Evolutionary conservation across 2,113 vertebrate species (phyloP).

Genomic region (Campylomormyrus numenius): DNA sequence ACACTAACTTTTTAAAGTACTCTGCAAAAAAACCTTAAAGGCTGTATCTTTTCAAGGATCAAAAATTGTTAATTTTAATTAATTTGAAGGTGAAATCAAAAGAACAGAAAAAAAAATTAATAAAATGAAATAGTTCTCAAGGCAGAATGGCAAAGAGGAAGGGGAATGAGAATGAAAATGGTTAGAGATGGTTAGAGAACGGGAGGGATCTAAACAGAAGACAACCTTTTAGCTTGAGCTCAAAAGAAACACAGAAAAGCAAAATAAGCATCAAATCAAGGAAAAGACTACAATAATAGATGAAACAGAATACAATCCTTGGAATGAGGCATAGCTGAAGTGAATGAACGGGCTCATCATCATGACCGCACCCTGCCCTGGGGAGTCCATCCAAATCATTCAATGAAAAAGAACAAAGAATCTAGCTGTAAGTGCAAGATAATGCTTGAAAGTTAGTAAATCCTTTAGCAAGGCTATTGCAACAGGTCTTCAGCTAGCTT

Average conservation of each 20-base stretch:
- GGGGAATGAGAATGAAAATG: background rate
- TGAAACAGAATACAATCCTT: background rate
- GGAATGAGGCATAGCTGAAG: background rate
- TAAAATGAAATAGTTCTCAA: background rate
- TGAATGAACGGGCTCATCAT: background rate
- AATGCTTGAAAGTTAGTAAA: background rate
- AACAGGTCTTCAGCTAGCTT: background rate
- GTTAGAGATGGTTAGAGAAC: background rate
- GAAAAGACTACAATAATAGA: too few species aligned
- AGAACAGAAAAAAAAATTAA: background rate
- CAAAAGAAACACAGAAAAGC: background rate
- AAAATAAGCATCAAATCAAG: background rate
- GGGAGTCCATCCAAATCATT: too few species aligned
- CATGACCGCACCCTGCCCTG: too few species aligned
- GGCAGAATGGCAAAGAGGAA: background rate
- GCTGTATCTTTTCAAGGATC: background rate
- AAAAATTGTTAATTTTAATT: background rate
- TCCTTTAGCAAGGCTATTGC: background rate
- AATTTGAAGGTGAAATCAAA: background rate
- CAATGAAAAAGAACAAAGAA: too few species aligned
- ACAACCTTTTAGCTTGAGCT: background rate
- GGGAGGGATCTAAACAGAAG: background rate
- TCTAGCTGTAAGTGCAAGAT: too few species aligned
- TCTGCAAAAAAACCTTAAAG: background rate
- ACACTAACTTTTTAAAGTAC: background rate